These are phyloP conservation scores for Drosophila meridiana DNA, from an alignment of 2,888 invertebrate genomes.

Conservation along the genomic window DNA sequence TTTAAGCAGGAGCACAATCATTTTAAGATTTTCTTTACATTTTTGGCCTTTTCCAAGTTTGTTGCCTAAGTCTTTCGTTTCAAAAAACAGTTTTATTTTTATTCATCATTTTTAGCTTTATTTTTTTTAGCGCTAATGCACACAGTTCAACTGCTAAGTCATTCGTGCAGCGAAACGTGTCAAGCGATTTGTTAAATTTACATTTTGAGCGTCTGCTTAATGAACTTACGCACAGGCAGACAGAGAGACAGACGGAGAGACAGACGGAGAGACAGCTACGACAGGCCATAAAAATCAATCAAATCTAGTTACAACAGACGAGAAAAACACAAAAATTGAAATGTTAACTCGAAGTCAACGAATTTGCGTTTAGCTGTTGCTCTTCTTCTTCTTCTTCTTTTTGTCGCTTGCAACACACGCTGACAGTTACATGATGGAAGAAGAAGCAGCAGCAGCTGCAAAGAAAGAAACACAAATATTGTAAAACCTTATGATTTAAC, in stretches of 20 bases:
- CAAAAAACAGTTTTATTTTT: not conserved
- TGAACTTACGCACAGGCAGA: slow-evolving; percentile 5
- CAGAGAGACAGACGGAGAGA: not conserved
- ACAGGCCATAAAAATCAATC: slow-evolving; percentile 66
- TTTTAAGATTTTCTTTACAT: not conserved
- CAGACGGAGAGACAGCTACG: not conserved
- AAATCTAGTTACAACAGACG: slow-evolving; percentile 37
- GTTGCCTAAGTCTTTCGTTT: slow-evolving; percentile 30
- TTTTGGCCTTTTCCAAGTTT: slow-evolving; percentile 10
- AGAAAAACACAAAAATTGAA: slow-evolving; percentile 53
- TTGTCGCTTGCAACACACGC: slow-evolving; percentile 37
- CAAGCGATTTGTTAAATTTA: slow-evolving; percentile 66
- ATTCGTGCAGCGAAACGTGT: slow-evolving; percentile 55
- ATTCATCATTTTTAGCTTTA: not conserved
- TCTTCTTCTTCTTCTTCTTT: slow-evolving; percentile 2
- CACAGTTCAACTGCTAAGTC: slow-evolving; percentile 20
- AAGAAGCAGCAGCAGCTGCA: not conserved
- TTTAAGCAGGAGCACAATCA: not conserved
- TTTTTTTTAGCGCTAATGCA: not conserved
- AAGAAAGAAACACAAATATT: slow-evolving; percentile 37
- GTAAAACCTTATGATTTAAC: slow-evolving; percentile 70
- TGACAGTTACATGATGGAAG: slow-evolving; percentile 75
- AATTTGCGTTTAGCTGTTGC: slow-evolving; percentile 45
- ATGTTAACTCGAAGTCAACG: slow-evolving; percentile 56
- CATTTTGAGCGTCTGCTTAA: slow-evolving; percentile 60